Evolutionary conservation across 2,113 vertebrate genomes (phyloP).

Genomic region (Microcebus lehilahytsara): DNA sequence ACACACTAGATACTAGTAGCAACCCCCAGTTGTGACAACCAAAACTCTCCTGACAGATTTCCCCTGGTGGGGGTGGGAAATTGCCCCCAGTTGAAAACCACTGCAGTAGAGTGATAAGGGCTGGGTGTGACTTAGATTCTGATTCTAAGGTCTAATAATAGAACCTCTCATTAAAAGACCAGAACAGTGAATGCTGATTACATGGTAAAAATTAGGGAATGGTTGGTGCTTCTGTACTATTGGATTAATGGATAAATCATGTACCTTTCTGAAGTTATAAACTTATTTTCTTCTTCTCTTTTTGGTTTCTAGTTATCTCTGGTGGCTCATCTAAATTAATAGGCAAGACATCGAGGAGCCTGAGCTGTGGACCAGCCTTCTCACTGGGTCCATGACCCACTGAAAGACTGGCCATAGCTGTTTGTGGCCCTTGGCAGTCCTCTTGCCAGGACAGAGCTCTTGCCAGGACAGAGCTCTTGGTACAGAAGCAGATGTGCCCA

Average conservation of each 20-base stretch:
- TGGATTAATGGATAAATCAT: neutral
- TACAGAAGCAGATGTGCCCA: neutral
- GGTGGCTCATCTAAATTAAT: neutral
- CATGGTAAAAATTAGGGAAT: neutral
- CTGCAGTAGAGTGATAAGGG: neutral
- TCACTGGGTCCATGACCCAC: neutral
- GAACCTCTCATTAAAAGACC: neutral
- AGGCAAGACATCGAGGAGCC: neutral
- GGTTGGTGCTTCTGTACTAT: neutral
- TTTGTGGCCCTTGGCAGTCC: neutral
- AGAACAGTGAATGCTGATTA: neutral
- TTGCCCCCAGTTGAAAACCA: slow-evolving; percentile 1
- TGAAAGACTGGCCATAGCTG: neutral
- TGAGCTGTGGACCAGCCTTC: neutral
- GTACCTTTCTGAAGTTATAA: neutral
- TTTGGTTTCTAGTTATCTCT: slow-evolving; percentile 18
- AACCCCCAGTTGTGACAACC: neutral
- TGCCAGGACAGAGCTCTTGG: slow-evolving; percentile 19
- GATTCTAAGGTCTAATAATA: neutral
- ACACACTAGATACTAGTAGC: neutral
- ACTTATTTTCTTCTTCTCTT: slow-evolving; percentile 30
- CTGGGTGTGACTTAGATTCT: neutral
- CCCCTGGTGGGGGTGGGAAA: neutral
- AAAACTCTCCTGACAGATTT: neutral
- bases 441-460: slow-evolving; percentile 20